Evolutionary conservation across 2,797 vertebrate genomes (phyloP), one percentile per base, ranked within the genome.

Genomic region (Naso thynnoides): DNA sequence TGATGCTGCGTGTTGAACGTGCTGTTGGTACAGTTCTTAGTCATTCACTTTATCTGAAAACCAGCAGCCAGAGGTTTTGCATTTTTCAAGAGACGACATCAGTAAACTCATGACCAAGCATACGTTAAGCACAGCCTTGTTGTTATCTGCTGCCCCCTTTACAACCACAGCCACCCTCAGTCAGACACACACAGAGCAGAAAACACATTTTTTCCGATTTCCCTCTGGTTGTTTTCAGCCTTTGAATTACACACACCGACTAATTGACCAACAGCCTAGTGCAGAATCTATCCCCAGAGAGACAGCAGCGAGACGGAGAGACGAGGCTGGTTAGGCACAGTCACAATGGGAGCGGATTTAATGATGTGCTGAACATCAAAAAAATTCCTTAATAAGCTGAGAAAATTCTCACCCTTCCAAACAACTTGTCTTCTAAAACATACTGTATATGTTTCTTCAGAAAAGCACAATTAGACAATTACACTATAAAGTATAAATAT

Each of bases 401-500:
- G 72, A 89, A 36, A 88, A 84, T 84, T 71, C 77, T 76, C 80
- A 84, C 74, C 78, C 76, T 70, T 65, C 79, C 88, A 90, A 88
- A 89, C 58, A 76, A 72, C 85, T 86, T 68, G 87, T 82, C 84
- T 82, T 82, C 86, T 82, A 90, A 90, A 93, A 92, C 87, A 91
- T 42, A 87, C 74, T 86, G 75, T 81, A 87, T 83, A 86, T 56
- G 70, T 85, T 86, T 82, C 88, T 80, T 90, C 58, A 79, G 79
- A 86, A 89, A 88, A 88, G 82, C 79, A 78, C 90, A 89, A 89
- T 92, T 93, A 94, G 92, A 91, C 88, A 85, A 93, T 92, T 92
- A 93, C 83, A 93, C 89, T 81, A 82, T 81, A 90, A 92, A 86
- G 84, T 88, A 93, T 91, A 93, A 93, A 95, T 93, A 94, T 94